Base-by-base conservation (phyloP, 2,888 invertebrate species). In the Archips xylosteana region DNA sequence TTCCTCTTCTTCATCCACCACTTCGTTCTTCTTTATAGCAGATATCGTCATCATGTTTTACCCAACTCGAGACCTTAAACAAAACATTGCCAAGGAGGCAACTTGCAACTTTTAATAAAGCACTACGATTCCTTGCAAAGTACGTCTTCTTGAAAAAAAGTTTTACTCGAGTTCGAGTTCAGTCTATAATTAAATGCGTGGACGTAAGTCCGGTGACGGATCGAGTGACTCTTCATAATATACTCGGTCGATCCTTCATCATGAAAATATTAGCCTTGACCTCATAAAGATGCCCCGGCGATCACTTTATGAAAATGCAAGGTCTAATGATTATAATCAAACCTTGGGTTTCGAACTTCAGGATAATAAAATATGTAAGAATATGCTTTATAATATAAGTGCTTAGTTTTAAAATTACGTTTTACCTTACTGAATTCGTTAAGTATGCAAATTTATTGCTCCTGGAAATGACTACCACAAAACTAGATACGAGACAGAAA, bases 1-100 rank as follows among this genome's bases (percentile, higher is more conserved):
- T 45, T 63, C 77, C n/a, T 85, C 85, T 9, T 73, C 76, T 5
- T 82, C 85, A 68, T 83, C 87, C 82, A 84, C 85, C 0, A 12
- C 67, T 59, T 13, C 34, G 9, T 12, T 10, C 12, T 32, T 15
- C 47, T 6, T 13, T 15, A n/a, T 54, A 8, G 5, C 6, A 15
- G 54, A 4, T 54, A 8, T 15, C 9, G 23, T 3, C 54, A 54
- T 54, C 23, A 8, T 23, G 2, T 23, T 54, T 54, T 4, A 23
- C 5, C 9, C 8, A 9, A 54, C 8, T 23, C 23, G 9, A 54
- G 3, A 23, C 54, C 51, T 54, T 51, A 54, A 54, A 23, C 23
- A 51, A 54, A n/a, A 49, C 49, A 57, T 23, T 13, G 23, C 23
- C 23, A 23, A 23, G 23, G 23, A 23, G 23, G 23, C 23, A 23